Evolutionary conservation across 1,140 invertebrate species (phyloP).

Genomic region (Drosophila bocqueti): DNA sequence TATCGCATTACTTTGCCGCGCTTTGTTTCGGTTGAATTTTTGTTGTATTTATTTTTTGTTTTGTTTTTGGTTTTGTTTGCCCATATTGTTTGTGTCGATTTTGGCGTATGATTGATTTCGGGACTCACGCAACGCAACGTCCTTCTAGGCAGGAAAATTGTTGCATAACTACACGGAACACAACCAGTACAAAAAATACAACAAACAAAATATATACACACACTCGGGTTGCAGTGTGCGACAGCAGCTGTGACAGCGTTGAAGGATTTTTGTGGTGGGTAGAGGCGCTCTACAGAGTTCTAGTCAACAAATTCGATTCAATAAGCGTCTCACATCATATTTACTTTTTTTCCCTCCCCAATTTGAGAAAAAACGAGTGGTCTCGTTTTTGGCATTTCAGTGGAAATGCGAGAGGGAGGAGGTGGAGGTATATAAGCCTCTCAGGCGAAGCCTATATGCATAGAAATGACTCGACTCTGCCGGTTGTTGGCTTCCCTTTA

Average conservation of each 20-base stretch:
- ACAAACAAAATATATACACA: constrained; percentile 15
- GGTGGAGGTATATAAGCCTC: constrained; percentile 12
- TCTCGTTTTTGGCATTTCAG: constrained; percentile 16
- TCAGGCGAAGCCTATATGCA: constrained; percentile 37
- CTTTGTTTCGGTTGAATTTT: constrained; percentile 57
- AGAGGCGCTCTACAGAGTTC: constrained; percentile 36
- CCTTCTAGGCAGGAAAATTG: constrained; percentile 55
- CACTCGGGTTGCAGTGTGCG: constrained; percentile 59
- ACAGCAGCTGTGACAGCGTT: constrained; percentile 61
- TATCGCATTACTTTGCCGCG: constrained; percentile 70
- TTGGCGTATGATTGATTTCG: constrained; percentile 80
- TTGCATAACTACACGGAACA: constrained; percentile 67
- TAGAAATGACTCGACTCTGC: constrained; percentile 43
- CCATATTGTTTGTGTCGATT: constrained; percentile 63
- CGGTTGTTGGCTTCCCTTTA: constrained; percentile 55
- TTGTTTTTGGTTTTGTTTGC: constrained; percentile 15
- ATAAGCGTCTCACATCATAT: constrained; percentile 70
- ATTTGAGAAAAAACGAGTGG: neutral
- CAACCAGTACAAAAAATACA: neutral
- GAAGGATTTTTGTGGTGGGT: constrained; percentile 33
- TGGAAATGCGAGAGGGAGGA: neutral
- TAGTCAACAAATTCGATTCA: constrained; percentile 79
- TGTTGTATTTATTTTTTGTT: constrained; percentile 7
- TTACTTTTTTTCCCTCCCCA: constrained; percentile 21
- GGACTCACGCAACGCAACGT: constrained; percentile 40